phyloP scores from a whole-genome alignment of 2,888 invertebrate species.

The Bimastos eiseni region DNA sequence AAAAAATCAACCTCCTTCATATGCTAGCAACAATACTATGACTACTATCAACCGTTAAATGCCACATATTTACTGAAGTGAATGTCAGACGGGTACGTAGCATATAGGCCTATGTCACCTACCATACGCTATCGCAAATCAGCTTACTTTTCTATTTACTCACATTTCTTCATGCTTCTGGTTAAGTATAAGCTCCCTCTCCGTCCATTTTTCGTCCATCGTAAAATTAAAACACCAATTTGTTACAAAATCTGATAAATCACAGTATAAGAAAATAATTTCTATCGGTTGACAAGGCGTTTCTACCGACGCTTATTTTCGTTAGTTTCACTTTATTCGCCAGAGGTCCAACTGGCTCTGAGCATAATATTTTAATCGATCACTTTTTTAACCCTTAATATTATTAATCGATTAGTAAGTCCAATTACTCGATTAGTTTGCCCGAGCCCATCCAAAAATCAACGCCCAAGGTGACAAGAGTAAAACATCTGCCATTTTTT shows the following conservation, averaged over 20 bases:
- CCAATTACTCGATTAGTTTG: too few relatives aligned
- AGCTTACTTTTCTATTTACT: neutral
- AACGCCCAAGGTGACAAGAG: too few relatives aligned
- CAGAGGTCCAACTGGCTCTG: neutral
- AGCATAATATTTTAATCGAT: too few relatives aligned
- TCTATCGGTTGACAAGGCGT: neutral
- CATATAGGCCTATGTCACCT: neutral
- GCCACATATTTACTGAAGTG: too few relatives aligned
- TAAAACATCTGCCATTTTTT: too few relatives aligned
- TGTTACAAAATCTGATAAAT: neutral
- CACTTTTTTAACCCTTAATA: too few relatives aligned
- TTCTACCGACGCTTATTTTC: neutral
- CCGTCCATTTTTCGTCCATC: conserved; percentile 8
- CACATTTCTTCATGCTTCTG: conserved; percentile 29
- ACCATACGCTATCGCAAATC: neutral
- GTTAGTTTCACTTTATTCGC: neutral
- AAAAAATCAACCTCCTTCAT: too few relatives aligned
- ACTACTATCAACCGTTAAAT: too few relatives aligned
- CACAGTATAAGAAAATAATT: neutral
- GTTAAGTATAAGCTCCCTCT: conserved; percentile 21
- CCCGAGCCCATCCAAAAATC: too few relatives aligned
- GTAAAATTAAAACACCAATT: neutral
- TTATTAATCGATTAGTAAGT: too few relatives aligned
- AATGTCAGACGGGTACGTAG: too few relatives aligned
- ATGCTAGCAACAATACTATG: too few relatives aligned